A percentile compares a stretch with the other conserved stretches of the same genome.
These are phyloP conservation scores for Cyprinella venusta DNA, from an alignment of 2,797 vertebrate genomes.

Conservation along the genomic window DNA sequence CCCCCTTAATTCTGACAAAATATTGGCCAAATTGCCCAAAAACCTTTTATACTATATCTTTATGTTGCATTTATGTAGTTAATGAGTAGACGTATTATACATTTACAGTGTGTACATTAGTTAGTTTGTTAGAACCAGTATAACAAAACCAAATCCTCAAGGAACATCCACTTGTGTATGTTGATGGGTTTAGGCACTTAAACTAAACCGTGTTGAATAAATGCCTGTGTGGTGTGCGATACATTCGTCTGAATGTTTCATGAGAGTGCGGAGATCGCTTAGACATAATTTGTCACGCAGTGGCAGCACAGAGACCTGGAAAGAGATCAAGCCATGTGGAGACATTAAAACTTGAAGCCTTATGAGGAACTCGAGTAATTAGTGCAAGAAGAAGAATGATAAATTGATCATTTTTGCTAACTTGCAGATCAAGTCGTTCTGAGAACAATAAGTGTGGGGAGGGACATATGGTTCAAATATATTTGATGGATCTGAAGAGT, in stretches of 20 bases:
- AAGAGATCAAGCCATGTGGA: constrained; percentile 62
- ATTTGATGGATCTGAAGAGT: constrained; percentile 31
- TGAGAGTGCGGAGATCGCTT: constrained; percentile 72
- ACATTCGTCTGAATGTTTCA: constrained; percentile 73
- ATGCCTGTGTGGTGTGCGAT: constrained; percentile 60
- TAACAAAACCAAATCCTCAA: too few relatives aligned
- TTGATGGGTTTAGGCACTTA: constrained; percentile 31
- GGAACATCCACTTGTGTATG: too few relatives aligned
- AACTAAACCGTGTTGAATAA: constrained; percentile 39
- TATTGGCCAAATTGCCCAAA: neutral
- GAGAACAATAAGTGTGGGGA: constrained; percentile 51
- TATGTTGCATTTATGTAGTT: neutral
- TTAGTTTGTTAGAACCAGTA: neutral
- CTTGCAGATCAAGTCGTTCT: constrained; percentile 53
- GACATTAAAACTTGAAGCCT: constrained; percentile 69
- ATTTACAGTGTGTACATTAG: neutral
- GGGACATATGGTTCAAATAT: constrained; percentile 34
- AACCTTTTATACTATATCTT: neutral
- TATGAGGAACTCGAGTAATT: constrained; percentile 62
- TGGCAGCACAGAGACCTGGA: constrained; percentile 63
- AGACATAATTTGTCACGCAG: constrained; percentile 74
- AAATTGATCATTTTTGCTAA: constrained; percentile 55
- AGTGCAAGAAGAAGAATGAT: constrained; percentile 52
- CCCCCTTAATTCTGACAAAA: neutral
- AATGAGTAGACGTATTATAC: neutral